A percentile compares a stretch with the other conserved stretches of the same genome.
Evolutionary conservation across 2,888 invertebrate genomes (phyloP).

Genomic region (Gisinianus flammeolus): DNA sequence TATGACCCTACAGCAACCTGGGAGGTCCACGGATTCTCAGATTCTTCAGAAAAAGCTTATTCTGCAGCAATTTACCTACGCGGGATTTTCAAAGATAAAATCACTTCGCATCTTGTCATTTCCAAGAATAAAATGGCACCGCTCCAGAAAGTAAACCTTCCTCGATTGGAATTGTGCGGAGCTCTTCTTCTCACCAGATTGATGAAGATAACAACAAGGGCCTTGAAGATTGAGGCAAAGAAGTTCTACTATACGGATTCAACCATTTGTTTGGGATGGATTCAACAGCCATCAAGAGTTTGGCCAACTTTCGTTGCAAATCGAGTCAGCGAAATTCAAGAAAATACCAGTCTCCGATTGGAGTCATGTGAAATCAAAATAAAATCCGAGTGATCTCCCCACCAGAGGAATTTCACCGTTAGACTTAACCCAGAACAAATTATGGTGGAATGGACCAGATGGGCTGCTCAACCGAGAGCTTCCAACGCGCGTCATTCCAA

Average conservation of each 20-base stretch:
- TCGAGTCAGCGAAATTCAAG: slow-evolving; percentile 56
- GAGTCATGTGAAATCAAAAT: not conserved
- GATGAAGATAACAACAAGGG: slow-evolving; percentile 25
- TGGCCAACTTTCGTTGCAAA: slow-evolving; percentile 59
- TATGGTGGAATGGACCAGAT: not conserved
- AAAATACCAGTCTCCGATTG: not conserved
- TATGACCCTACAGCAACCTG: not conserved
- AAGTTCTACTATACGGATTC: slow-evolving; percentile 59
- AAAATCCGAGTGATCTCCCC: not conserved
- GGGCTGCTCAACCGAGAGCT: not conserved
- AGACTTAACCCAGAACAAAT: not conserved
- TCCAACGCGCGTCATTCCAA: not conserved
- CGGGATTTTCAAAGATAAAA: not conserved
- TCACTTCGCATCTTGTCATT: slow-evolving; percentile 35
- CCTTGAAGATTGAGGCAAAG: not conserved
- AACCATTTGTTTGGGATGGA: slow-evolving; percentile 59
- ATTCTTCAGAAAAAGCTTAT: slow-evolving; percentile 21
- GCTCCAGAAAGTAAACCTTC: slow-evolving; percentile 45
- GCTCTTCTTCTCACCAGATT: slow-evolving; percentile 54
- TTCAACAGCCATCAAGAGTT: slow-evolving; percentile 44
- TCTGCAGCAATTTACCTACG: slow-evolving; percentile 18
- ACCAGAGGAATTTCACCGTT: not conserved
- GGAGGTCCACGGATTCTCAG: slow-evolving; percentile 25
- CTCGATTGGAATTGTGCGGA: slow-evolving; percentile 56
- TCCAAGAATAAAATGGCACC: slow-evolving; percentile 57